Conservation (phyloP, 30 jellyfish, hydroid and myxozoan species). For the Chrysaora quinquecirrha region DNA sequence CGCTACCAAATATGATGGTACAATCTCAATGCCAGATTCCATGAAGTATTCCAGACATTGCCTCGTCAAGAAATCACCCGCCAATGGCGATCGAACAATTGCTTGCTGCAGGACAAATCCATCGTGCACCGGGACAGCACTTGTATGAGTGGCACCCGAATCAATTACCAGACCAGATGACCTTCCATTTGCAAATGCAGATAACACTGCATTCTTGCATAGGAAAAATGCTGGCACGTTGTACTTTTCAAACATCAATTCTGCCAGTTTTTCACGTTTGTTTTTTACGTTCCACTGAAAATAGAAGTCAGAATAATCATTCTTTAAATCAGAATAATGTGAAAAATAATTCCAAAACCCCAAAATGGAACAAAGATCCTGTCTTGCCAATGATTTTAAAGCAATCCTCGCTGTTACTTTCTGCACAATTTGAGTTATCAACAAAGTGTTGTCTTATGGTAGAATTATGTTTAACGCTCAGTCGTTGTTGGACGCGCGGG, state of each 20-base stretch:
- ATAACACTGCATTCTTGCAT: constrained; percentile 93
- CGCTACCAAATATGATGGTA: constrained; percentile 85
- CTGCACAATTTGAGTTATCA: too few species aligned
- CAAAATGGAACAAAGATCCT: too few species aligned
- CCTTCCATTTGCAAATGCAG: constrained; percentile 96
- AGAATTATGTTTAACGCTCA: too few species aligned
- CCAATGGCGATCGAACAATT: constrained; percentile 94
- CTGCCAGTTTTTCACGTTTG: constrained; percentile 94
- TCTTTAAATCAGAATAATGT: too few species aligned
- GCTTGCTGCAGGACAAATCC: constrained; percentile 96
- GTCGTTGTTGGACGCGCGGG: too few species aligned
- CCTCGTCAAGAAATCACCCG: constrained; percentile 91
- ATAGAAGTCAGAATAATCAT: too few species aligned
- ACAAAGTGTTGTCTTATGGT: too few species aligned
- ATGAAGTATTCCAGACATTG: constrained; percentile 82
- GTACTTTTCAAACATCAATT: constrained; percentile 95
- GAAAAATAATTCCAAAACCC: too few species aligned
- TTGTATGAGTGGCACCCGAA: constrained; percentile 98
- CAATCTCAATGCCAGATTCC: constrained; percentile 79
- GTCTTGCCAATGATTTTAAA: too few species aligned
- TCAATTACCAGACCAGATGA: constrained; percentile 93
- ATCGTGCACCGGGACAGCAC: constrained; percentile 98
- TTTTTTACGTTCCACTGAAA: constrained; percentile 87
- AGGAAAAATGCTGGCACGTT: constrained; percentile 91
- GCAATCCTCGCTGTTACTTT: too few species aligned